Conservation (phyloP, 2,797 vertebrate genomes). For the Gastrophryne carolinensis region DNA sequence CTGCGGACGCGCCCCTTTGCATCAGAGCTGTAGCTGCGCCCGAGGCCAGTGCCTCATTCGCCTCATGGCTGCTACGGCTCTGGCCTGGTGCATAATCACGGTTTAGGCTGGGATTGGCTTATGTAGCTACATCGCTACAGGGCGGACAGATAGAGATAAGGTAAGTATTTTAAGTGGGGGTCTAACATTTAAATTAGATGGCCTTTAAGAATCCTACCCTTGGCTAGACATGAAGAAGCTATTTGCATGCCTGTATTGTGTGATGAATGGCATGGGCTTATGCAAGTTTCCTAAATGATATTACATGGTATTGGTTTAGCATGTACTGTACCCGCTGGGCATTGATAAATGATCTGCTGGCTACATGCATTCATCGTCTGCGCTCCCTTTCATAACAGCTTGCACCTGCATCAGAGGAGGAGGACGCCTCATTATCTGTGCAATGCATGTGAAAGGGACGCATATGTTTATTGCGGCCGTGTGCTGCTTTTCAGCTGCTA, state of each 20-base stretch:
- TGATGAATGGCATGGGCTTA: background rate
- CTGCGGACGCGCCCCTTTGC: too few relatives aligned
- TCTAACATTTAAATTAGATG: too few relatives aligned
- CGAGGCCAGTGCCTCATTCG: too few relatives aligned
- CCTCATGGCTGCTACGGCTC: too few relatives aligned
- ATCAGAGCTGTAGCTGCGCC: too few relatives aligned
- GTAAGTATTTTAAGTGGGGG: too few relatives aligned
- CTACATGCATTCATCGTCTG: slow-evolving; percentile 31
- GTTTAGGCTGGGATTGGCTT: too few relatives aligned
- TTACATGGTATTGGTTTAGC: slow-evolving; percentile 26
- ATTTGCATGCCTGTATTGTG: slow-evolving; percentile 5
- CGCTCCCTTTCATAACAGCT: slow-evolving; percentile 58
- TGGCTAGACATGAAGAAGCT: background rate
- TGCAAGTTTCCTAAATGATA: slow-evolving; percentile 16
- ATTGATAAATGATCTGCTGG: slow-evolving; percentile 42
- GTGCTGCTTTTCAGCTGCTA: slow-evolving; percentile 43
- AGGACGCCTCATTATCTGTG: slow-evolving; percentile 51
- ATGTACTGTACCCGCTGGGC: slow-evolving; percentile 32
- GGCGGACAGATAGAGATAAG: too few relatives aligned
- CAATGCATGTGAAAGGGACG: slow-evolving; percentile 35
- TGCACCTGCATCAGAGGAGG: slow-evolving; percentile 56
- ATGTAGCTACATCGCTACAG: too few relatives aligned
- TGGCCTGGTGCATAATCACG: too few relatives aligned
- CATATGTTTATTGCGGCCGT: slow-evolving; percentile 30
- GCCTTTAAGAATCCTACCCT: background rate